Percentiles rank a stretch among this genome's conserved stretches.
These are phyloP conservation scores for Rhabdornis inornatus DNA, from an alignment of 2,113 vertebrate genomes.

Conservation along the genomic window DNA sequence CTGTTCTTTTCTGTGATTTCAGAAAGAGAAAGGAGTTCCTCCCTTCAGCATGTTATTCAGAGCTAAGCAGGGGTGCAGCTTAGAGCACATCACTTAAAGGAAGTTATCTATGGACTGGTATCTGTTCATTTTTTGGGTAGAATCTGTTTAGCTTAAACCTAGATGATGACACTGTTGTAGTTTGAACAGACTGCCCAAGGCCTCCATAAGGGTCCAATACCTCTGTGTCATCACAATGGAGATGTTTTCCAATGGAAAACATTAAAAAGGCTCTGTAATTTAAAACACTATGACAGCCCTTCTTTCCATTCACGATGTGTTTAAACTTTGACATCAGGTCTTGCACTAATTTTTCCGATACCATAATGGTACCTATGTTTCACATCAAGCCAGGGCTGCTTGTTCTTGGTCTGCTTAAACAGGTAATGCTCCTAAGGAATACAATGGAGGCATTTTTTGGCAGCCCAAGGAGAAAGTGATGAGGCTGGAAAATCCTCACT, in stretches of 20 bases:
- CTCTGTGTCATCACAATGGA: neutral
- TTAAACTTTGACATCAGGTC: neutral
- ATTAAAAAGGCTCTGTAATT: neutral
- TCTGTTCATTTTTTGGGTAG: neutral
- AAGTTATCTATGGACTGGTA: neutral
- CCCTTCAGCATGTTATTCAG: neutral
- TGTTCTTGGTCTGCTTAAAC: neutral
- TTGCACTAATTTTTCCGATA: neutral
- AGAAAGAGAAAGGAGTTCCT: neutral
- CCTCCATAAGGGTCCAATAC: neutral
- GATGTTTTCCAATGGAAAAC: neutral
- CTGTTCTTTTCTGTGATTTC: neutral
- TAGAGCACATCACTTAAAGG: neutral
- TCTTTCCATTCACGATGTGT: rapidly evolving
- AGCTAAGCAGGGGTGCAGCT: neutral
- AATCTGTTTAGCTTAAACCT: neutral
- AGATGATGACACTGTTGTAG: neutral
- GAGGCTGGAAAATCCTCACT: neutral
- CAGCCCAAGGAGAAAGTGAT: neutral
- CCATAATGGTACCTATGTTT: neutral
- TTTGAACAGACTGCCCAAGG: neutral
- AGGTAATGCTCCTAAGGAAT: neutral
- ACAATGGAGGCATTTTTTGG: neutral
- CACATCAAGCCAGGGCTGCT: neutral
- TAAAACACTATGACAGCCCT: neutral